Evolutionary conservation across 2,113 vertebrate genomes (phyloP).

Genomic region (Entomyzon cyanotis): DNA sequence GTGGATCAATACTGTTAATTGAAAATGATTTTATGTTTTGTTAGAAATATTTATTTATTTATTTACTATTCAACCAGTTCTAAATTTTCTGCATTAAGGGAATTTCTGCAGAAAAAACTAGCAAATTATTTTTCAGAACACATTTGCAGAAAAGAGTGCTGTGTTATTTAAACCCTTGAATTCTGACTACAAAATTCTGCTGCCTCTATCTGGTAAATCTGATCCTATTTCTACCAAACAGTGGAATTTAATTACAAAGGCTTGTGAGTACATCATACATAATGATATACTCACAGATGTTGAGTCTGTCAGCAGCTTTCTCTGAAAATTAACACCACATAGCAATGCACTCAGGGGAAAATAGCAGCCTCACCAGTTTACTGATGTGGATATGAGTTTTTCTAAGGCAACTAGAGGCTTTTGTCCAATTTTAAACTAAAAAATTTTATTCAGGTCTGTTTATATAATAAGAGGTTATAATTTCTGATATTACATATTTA

Average conservation of each 20-base stretch:
- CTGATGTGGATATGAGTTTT: not conserved
- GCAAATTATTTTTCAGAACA: not conserved
- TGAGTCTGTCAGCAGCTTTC: not conserved
- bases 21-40: not conserved
- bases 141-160: not conserved
- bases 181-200: not conserved
- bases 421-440: not conserved
- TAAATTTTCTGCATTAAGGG: not conserved
- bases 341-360: not conserved
- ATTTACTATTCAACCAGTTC: not conserved
- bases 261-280: not conserved
- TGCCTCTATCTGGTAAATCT: conserved; percentile 10
- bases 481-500: not conserved
- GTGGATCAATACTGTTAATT: not conserved
- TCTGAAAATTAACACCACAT: conserved; percentile 29
- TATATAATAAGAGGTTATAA: not conserved
- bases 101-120: not conserved
- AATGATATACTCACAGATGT: not conserved
- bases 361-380: not conserved
- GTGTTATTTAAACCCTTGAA: not conserved
- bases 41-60: not conserved
- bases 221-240: not conserved
- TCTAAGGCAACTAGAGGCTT: not conserved
- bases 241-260: conserved; percentile 25
- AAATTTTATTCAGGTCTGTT: not conserved